Conservation (phyloP, 2,797 vertebrate species). For the Notolepis coatsorum region DNA sequence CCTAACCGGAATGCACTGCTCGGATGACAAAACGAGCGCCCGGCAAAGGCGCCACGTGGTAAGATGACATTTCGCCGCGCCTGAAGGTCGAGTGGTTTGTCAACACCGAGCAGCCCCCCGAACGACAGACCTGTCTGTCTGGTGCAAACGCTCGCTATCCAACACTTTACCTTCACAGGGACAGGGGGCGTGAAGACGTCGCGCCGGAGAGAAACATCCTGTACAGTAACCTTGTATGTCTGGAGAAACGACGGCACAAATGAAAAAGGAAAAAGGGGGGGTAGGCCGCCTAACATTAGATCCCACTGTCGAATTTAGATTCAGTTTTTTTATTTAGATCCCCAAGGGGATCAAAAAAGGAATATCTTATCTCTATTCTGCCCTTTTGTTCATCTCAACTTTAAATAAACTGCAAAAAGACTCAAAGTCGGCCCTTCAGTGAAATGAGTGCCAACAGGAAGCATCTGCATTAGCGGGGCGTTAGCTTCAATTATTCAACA, state of each 20-base stretch:
- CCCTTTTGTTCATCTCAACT: conserved; percentile 13
- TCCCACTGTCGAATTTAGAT: too few relatives aligned
- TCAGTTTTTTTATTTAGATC: too few relatives aligned
- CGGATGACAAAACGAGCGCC: conserved; percentile 62
- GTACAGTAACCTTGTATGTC: too few relatives aligned
- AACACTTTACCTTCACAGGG: conserved; percentile 34
- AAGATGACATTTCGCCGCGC: conserved; percentile 75
- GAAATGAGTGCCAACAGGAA: conserved; percentile 28
- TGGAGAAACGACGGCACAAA: neutral
- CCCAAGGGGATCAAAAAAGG: too few relatives aligned
- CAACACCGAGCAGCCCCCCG: conserved; percentile 52
- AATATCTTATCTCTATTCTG: neutral
- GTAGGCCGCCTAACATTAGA: too few relatives aligned
- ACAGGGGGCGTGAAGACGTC: neutral
- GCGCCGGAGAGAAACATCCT: too few relatives aligned
- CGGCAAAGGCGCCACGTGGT: conserved; percentile 61
- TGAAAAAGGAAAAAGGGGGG: too few relatives aligned
- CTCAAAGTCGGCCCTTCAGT: conserved; percentile 22
- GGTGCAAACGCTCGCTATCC: conserved; percentile 54
- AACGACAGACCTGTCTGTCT: conserved; percentile 37
- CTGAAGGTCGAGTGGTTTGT: conserved; percentile 83
- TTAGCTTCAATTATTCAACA: conserved; percentile 68
- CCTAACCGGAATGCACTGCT: conserved; percentile 50
- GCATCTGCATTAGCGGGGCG: conserved; percentile 34
- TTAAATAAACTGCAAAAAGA: conserved; percentile 28